Conservation (phyloP, 2,797 vertebrate genomes). For the Microchirus variegatus region DNA sequence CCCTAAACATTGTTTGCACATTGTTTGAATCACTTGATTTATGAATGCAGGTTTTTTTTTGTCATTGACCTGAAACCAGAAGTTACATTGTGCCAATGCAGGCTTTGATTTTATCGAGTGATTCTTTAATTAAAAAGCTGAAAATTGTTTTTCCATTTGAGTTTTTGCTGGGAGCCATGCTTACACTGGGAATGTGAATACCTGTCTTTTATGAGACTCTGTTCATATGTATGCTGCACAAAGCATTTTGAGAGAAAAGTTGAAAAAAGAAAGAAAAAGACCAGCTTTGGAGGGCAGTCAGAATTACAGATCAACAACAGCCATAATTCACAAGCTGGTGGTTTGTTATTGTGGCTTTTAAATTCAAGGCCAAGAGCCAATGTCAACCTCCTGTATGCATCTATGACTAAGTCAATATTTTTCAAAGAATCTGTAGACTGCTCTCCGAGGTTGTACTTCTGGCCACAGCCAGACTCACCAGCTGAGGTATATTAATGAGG, state of each 20-base stretch:
- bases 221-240: conserved; percentile 18
- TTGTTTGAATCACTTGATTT: too few species aligned
- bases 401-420: conserved; percentile 51
- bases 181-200: not conserved
- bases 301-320: conserved; percentile 34
- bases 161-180: too few species aligned
- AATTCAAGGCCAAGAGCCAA: conserved; percentile 42
- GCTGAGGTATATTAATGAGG: conserved; percentile 43
- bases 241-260: conserved; percentile 2
- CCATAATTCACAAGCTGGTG: conserved; percentile 39
- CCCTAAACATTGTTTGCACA: too few species aligned
- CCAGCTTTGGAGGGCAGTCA: conserved; percentile 15
- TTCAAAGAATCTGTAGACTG: conserved; percentile 36
- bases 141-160: too few species aligned
- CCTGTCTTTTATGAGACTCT: conserved; percentile 12
- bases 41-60: too few species aligned
- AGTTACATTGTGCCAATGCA: too few species aligned
- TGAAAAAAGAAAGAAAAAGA: not conserved
- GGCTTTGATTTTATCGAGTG: too few species aligned
- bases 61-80: too few species aligned
- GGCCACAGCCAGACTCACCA: conserved; percentile 25
- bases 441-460: conserved; percentile 28
- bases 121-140: too few species aligned
- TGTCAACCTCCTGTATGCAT: conserved; percentile 25
- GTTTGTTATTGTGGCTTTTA: conserved; percentile 44